Percentiles rank a stretch among this genome's conserved stretches.
Evolutionary conservation across 1,140 invertebrate species (phyloP).

Genomic region (Sinella curviseta): DNA sequence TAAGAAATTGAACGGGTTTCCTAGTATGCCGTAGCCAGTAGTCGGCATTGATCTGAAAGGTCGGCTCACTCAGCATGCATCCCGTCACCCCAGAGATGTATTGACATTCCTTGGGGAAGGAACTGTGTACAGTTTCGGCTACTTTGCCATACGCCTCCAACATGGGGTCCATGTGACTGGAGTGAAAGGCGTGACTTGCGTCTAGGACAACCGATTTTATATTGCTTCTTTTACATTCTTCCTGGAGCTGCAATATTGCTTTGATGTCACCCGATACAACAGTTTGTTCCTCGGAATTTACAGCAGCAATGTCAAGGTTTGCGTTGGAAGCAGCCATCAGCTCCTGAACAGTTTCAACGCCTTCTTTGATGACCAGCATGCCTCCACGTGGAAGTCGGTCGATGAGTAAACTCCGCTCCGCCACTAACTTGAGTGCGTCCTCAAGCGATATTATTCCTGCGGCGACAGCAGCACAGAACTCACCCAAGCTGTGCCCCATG

Average conservation of each 20-base stretch:
- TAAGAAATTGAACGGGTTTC: neutral
- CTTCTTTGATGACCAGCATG: constrained; percentile 34
- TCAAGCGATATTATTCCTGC: constrained; percentile 36
- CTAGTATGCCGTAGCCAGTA: constrained; percentile 18
- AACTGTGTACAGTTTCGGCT: neutral
- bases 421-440: constrained; percentile 31
- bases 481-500: constrained; percentile 41
- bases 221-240: neutral
- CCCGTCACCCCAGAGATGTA: neutral
- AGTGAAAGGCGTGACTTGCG: neutral
- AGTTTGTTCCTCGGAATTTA: neutral
- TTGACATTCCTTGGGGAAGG: neutral
- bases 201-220: neutral
- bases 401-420: constrained; percentile 23
- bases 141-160: neutral
- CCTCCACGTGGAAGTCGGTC: constrained; percentile 23
- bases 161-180: constrained; percentile 1
- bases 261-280: constrained; percentile 10
- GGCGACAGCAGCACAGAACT: constrained; percentile 33
- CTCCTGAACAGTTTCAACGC: neutral
- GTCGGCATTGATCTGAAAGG: neutral
- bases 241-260: neutral
- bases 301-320: neutral
- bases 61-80: neutral
- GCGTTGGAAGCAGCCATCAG: neutral